These are phyloP conservation scores for Biston betularia DNA, from an alignment of 2,888 invertebrate genomes.

Conservation along the genomic window DNA sequence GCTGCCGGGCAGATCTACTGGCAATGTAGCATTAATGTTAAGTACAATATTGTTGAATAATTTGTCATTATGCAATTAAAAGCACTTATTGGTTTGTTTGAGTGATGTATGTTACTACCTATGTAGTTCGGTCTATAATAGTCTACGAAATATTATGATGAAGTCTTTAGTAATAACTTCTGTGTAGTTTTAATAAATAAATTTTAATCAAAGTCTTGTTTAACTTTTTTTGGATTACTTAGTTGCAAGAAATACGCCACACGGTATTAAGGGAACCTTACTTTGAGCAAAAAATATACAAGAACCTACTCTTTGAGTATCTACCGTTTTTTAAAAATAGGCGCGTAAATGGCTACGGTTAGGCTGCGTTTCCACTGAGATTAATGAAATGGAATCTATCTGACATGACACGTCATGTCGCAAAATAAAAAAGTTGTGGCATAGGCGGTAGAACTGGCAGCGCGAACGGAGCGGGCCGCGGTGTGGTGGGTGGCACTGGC, in stretches of 20 bases:
- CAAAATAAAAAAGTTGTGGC: too few species aligned
- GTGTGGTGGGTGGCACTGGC: too few species aligned
- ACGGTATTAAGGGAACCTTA: too few species aligned
- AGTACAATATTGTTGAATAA: conserved; percentile 83
- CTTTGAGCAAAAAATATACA: too few species aligned
- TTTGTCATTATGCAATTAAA: conserved; percentile 68
- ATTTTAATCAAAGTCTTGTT: conserved; percentile 62
- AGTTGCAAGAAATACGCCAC: background rate
- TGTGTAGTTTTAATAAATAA: conserved; percentile 84
- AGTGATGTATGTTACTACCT: conserved; percentile 75
- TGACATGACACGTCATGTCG: too few species aligned
- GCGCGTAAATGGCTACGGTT: too few species aligned
- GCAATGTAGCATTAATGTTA: conserved; percentile 76
- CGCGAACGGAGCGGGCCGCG: too few species aligned
- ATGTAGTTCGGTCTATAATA: conserved; percentile 59
- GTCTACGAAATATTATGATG: conserved; percentile 60
- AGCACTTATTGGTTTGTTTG: conserved; percentile 77
- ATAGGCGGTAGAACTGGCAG: too few species aligned
- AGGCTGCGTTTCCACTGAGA: too few species aligned
- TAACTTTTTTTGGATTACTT: background rate
- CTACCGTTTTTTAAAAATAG: too few species aligned
- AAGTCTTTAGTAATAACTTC: conserved; percentile 75
- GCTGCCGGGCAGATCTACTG: conserved; percentile 44
- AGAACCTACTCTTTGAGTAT: too few species aligned
- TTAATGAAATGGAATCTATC: too few species aligned